Evolutionary conservation across 2,888 invertebrate species (phyloP).

Genomic region (Dexiosoma caninum): DNA sequence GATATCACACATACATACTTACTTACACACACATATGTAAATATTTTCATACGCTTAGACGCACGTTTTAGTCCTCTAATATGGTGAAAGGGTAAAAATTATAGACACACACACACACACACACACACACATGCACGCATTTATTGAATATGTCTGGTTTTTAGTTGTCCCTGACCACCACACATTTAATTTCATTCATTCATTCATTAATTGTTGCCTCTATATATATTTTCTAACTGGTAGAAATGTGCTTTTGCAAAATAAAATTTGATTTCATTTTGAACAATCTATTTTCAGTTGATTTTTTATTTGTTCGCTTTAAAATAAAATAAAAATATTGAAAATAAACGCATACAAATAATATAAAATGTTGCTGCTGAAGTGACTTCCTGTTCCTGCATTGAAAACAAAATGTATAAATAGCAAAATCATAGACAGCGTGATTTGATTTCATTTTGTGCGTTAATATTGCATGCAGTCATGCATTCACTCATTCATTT

Average conservation of each 20-base stretch:
- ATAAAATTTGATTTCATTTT: constrained; percentile 36
- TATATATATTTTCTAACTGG: background rate
- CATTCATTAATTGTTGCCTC: constrained; percentile 60
- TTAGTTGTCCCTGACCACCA: constrained; percentile 60
- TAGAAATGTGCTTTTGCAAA: constrained; percentile 37
- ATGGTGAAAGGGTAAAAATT: constrained; percentile 26
- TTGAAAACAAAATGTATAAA: background rate
- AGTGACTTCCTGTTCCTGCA: constrained; percentile 58
- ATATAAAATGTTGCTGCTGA: constrained; percentile 54
- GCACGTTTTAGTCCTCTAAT: constrained; percentile 36
- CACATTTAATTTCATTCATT: constrained; percentile 66
- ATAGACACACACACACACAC: background rate
- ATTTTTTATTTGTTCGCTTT: background rate
- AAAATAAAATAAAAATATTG: constrained; percentile 30
- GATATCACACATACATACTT: constrained; percentile 5
- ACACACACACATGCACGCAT: background rate
- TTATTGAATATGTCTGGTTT: constrained; percentile 13
- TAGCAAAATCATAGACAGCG: background rate
- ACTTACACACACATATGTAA: constrained; percentile 25
- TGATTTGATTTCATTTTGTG: constrained; percentile 6
- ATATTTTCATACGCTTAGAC: constrained; percentile 53
- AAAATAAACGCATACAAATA: constrained; percentile 33
- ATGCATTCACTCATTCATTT: constrained; percentile 32
- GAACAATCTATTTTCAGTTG: constrained; percentile 7
- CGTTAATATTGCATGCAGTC: background rate